A percentile compares a stretch with the other conserved stretches of the same genome.
Conservation (phyloP, 64 coral and sea anemone species). For the Porites lutea region DNA sequence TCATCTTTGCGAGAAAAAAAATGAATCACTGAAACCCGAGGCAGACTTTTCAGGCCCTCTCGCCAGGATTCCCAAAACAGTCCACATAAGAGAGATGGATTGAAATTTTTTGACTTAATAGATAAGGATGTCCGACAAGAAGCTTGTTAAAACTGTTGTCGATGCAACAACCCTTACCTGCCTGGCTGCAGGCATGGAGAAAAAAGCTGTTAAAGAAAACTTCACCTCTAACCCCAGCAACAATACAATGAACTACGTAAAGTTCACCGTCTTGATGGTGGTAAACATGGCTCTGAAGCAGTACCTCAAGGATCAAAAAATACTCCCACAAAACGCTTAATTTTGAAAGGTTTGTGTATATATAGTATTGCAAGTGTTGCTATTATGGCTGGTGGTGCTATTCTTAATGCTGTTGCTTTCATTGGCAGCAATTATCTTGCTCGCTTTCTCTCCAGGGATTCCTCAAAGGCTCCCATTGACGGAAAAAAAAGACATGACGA, state of each 20-base stretch:
- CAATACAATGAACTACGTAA: conserved; percentile 21
- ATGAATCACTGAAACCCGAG: too few species aligned
- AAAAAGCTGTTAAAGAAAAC: conserved; percentile 3
- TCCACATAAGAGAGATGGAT: too few species aligned
- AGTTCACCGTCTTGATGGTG: not conserved
- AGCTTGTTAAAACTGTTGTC: conserved; percentile 3
- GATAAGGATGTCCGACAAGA: not conserved
- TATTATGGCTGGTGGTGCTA: conserved; percentile 46
- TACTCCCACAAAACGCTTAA: not conserved
- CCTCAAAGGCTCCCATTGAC: not conserved
- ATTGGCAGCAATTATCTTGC: conserved; percentile 53
- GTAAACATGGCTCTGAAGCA: not conserved
- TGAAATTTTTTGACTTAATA: too few species aligned
- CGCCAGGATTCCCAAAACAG: too few species aligned
- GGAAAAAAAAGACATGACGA: conserved; percentile 19
- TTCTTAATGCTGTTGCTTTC: not conserved
- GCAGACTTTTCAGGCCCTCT: too few species aligned
- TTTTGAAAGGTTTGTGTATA: not conserved
- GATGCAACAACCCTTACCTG: conserved; percentile 33
- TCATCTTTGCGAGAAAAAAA: too few species aligned
- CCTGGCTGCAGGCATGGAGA: conserved; percentile 8
- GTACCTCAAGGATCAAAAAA: conserved; percentile 23
- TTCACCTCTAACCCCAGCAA: not conserved
- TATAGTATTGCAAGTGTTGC: conserved; percentile 25
- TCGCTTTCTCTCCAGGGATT: not conserved